phyloP scores from a whole-genome alignment of 2,797 vertebrate species.

The Melanotaenia trifasciata region DNA sequence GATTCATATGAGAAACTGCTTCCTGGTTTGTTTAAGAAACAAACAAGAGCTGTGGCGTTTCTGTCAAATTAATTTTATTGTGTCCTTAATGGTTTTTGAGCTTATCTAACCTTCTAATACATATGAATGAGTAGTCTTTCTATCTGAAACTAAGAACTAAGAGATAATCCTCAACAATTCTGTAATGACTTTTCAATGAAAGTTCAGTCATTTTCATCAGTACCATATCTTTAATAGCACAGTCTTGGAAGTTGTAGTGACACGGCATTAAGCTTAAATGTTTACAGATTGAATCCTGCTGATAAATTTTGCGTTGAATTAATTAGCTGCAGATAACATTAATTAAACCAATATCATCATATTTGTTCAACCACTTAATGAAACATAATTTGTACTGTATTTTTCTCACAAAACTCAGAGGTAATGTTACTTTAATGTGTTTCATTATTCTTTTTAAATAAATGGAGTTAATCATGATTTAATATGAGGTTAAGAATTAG shows the following conservation, averaged over 20 bases:
- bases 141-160: not conserved
- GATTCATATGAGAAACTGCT: slow-evolving; percentile 42
- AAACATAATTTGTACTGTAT: slow-evolving; percentile 15
- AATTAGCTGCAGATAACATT: slow-evolving; percentile 11
- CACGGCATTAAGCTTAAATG: not conserved
- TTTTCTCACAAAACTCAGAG: slow-evolving; percentile 12
- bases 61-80: slow-evolving; percentile 41
- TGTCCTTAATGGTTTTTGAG: slow-evolving; percentile 15
- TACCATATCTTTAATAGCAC: not conserved
- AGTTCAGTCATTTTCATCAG: not conserved
- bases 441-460: slow-evolving; percentile 32
- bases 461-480: slow-evolving; percentile 38
- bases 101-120: slow-evolving; percentile 8
- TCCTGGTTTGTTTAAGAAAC: slow-evolving; percentile 60
- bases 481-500: slow-evolving; percentile 34
- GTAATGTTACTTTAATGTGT: slow-evolving; percentile 41
- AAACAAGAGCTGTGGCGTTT: slow-evolving; percentile 37
- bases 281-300: not conserved
- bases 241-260: not conserved
- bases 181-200: not conserved
- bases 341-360: slow-evolving; percentile 2
- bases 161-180: not conserved
- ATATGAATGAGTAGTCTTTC: slow-evolving; percentile 1
- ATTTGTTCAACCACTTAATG: slow-evolving; percentile 11
- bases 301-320: not conserved